Percentiles rank a stretch among this genome's conserved stretches.
phyloP scores from a whole-genome alignment of 53 echinoderm and acorn worm species.

The Luidia sarsii region DNA sequence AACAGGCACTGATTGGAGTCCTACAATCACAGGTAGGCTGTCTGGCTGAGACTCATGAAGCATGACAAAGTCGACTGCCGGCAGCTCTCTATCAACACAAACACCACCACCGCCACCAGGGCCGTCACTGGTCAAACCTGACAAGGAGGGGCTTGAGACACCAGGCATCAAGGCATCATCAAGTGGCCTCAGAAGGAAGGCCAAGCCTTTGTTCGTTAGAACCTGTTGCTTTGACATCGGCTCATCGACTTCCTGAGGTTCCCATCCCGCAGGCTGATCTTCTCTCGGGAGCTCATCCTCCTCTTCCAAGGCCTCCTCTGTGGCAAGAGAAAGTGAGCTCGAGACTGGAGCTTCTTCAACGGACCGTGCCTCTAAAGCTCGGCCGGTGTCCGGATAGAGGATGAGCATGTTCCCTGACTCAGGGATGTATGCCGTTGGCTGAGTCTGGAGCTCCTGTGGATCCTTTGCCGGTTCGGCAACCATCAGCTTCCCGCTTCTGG shows the following conservation, averaged over 20 bases:
- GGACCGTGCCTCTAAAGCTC: slow-evolving; percentile 23
- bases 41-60: slow-evolving; percentile 49
- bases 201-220: slow-evolving; percentile 75
- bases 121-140: slow-evolving; percentile 18
- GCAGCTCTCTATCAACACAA: not conserved
- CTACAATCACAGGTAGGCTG: slow-evolving; percentile 45
- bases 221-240: slow-evolving; percentile 55
- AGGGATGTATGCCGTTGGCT: slow-evolving; percentile 34
- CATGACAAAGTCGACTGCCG: slow-evolving; percentile 16
- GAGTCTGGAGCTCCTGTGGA: slow-evolving; percentile 58
- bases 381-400: slow-evolving; percentile 12
- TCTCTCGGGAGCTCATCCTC: slow-evolving; percentile 6
- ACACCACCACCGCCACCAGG: slow-evolving; percentile 21
- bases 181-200: slow-evolving; percentile 63
- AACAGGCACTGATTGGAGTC: slow-evolving; percentile 15
- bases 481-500: slow-evolving; percentile 61
- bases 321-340: not conserved
- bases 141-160: slow-evolving; percentile 34
- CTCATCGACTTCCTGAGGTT: not conserved
- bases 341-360: not conserved
- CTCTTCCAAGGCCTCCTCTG: not conserved
- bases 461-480: slow-evolving; percentile 71
- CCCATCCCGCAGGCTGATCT: not conserved
- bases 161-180: slow-evolving; percentile 16
- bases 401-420: slow-evolving; percentile 42